phyloP scores from a whole-genome alignment of 1,140 invertebrate species.

The Atta colombica region DNA sequence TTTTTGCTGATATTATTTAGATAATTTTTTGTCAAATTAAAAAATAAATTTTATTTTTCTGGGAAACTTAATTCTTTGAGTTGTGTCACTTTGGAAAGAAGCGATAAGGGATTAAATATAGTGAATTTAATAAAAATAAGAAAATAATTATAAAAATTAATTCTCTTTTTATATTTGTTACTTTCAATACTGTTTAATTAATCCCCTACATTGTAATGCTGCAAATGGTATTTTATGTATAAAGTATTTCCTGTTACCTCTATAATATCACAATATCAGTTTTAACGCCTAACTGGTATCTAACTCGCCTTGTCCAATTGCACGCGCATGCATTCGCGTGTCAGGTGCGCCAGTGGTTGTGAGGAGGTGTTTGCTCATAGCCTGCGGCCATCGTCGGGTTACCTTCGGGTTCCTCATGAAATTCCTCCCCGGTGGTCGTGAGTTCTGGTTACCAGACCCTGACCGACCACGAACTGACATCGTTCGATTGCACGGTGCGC shows the following conservation, averaged over 20 bases:
- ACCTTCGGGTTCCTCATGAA: slow-evolving; percentile 45
- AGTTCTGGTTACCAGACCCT: slow-evolving; percentile 39
- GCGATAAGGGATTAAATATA: too few species aligned
- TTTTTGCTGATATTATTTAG: too few species aligned
- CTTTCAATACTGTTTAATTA: not conserved
- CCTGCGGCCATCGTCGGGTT: slow-evolving; percentile 56
- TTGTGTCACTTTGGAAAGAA: too few species aligned
- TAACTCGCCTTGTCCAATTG: not conserved
- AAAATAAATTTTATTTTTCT: too few species aligned
- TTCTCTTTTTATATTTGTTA: too few species aligned
- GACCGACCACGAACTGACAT: slow-evolving; percentile 51
- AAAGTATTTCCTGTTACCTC: too few species aligned
- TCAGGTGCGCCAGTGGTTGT: slow-evolving; percentile 21
- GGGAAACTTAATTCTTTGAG: too few species aligned
- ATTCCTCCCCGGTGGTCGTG: slow-evolving; percentile 44
- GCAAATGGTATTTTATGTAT: not conserved
- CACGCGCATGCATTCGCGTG: not conserved
- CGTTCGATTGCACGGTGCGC: slow-evolving; percentile 48
- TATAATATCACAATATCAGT: not conserved
- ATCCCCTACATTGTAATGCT: not conserved
- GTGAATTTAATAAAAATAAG: too few species aligned
- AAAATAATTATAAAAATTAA: too few species aligned
- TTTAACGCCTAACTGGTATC: not conserved
- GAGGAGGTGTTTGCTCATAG: slow-evolving; percentile 53
- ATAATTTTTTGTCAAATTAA: too few species aligned